phyloP scores from a whole-genome alignment of 2,113 vertebrate genomes.

The Burhinus oedicnemus region DNA sequence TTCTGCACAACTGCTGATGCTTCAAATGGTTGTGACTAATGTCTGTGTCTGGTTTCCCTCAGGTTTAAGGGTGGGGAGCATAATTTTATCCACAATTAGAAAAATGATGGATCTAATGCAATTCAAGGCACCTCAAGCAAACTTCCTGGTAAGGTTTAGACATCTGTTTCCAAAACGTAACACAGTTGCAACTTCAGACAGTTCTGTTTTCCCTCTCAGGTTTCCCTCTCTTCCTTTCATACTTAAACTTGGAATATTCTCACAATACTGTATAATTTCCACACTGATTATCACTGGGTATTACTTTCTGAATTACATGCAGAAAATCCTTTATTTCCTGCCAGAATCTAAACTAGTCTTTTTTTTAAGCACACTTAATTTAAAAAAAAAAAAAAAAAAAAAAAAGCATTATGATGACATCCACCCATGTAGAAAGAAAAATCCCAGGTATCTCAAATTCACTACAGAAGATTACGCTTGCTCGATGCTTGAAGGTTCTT shows the following conservation, averaged over 20 bases:
- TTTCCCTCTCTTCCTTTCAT: background rate
- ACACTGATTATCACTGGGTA: background rate
- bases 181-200: background rate
- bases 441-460: background rate
- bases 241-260: background rate
- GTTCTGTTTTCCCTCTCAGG: background rate
- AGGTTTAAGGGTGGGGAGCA: background rate
- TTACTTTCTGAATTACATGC: background rate
- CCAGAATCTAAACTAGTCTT: background rate
- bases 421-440: background rate
- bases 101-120: background rate
- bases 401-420: background rate
- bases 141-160: background rate
- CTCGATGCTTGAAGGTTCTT: background rate
- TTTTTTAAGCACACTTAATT: background rate
- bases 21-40: background rate
- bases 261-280: background rate
- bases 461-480: background rate
- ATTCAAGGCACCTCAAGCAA: background rate
- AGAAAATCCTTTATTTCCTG: background rate
- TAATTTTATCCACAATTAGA: background rate
- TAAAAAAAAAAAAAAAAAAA: background rate
- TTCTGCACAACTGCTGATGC: background rate
- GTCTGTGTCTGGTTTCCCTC: background rate
- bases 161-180: background rate